Base-by-base conservation (phyloP, 2,888 invertebrate species). In the Pachymerium ferrugineum region DNA sequence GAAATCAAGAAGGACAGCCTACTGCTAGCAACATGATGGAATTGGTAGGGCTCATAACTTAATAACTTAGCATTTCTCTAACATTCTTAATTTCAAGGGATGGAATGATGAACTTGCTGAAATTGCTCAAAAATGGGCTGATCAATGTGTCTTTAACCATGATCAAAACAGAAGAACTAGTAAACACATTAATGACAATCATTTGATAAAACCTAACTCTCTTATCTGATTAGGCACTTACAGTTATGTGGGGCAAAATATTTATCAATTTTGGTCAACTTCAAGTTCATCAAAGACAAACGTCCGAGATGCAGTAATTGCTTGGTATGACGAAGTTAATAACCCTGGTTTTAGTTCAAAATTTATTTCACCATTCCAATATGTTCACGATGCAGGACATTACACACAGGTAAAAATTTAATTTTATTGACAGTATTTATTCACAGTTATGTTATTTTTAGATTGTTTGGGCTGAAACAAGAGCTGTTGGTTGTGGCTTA, bases 391-490 rank as follows among this genome's bases (percentile, higher is more conserved):
- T 0, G 77, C 76, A 30, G 82, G 83, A 1, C 83, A 84, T 76
- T 84, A 83, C 77, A 84, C 82, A 0, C 82, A 94, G 92, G 75
- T 75, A 72, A 42, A 14, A 54, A 30, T 30, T 31, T 30, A 14
- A 30, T 16, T 28, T 28, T 30, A 10, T 69, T 31, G n/a, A 30
- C 25, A 69, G 19, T 14, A 5, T 68, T 4, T 1, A 68, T 3
- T 29, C 19, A 19, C 5, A 12, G 3, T 68, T 1, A 33, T 67
- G n/a, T 47, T 47, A 54, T 8, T 77, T 79, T 74, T 76, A 94
- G 92, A 86, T 94, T 83, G 89, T 94, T 73, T 95, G 94, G 94
- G 91, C 91, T 74, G 89, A 91, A 81, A 92, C 93, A 12, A 89
- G 89, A 80, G 86, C 90, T 77, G 87, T 95, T 73, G 95, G 95